Evolutionary conservation across 2,888 invertebrate genomes (phyloP).

Genomic region (Temnothorax ravouxi): DNA sequence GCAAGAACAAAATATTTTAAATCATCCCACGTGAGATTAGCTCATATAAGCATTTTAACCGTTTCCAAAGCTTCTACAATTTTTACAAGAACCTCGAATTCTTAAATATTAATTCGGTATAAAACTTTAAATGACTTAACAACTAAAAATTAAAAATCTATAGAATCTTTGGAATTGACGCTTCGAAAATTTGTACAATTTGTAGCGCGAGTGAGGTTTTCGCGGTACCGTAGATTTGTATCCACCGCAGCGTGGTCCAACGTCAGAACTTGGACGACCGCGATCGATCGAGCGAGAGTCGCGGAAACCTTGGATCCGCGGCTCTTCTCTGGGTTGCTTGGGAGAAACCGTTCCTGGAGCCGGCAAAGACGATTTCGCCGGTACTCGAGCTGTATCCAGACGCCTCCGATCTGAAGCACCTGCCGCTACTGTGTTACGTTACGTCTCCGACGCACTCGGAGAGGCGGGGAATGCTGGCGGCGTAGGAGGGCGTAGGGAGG

Average conservation of each 20-base stretch:
- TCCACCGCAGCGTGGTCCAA: not conserved
- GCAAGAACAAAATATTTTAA: not conserved
- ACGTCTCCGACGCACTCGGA: conserved; percentile 32
- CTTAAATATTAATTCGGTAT: too few species aligned
- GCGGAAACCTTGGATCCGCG: conserved; percentile 22
- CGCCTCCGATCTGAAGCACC: conserved; percentile 47
- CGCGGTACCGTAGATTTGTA: not conserved
- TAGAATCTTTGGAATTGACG: not conserved
- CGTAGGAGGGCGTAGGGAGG: conserved; percentile 43
- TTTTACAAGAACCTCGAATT: too few species aligned
- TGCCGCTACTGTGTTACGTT: conserved; percentile 40
- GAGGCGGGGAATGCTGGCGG: conserved; percentile 61
- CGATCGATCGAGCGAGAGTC: conserved; percentile 29
- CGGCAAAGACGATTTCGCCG: conserved; percentile 36
- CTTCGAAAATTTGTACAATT: not conserved
- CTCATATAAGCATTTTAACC: not conserved
- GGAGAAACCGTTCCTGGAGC: conserved; percentile 12
- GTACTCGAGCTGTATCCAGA: conserved; percentile 55
- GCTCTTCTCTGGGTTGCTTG: not conserved
- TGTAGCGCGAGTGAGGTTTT: not conserved
- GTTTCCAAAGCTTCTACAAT: not conserved
- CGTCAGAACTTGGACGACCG: not conserved
- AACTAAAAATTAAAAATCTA: not conserved
- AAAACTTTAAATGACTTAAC: not conserved
- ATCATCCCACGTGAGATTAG: not conserved